Base-by-base conservation (phyloP, 1,140 invertebrate species). In the Pteromalus puparum region DNA sequence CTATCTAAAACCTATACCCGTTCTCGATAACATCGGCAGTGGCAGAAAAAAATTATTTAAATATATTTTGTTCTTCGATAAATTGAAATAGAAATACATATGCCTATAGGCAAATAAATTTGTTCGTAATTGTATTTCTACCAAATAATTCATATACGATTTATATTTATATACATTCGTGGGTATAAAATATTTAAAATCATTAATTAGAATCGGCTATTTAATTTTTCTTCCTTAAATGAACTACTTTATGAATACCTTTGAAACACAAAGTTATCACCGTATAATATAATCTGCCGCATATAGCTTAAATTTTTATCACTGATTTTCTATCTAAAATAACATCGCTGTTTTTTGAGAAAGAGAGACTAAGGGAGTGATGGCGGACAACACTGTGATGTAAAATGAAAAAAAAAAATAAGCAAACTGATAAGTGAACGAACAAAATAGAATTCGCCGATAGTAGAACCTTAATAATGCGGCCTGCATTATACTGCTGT, bases 281-380 rank as follows among this genome's bases (percentile, higher is more conserved):
- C 53, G 18, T 61, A 61, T 21, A 61, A 61, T 61, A 61, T n/a
- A 61, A n/a, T 61, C 18, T 21, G 53, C 53, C 18, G 7, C 9
- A 42, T n/a, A 61, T n/a, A 61, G 53, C 53, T 61, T 61, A n/a
- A 7, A 61, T 61, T n/a, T n/a, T n/a, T 61, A n/a, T 61, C 18
- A 21, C 18, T 21, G 7, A 21, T 42, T 61, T 61, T 61, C 18
- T 61, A 61, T 61, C 18, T 21, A 61, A 61, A 61, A 61, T 61
- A 61, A 61, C 6, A 13, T 38, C 5, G 24, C 48, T 65, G 53
- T 67, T 42, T 75, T 84, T 79, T 61, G 48, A 83, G 67, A 83
- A 84, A 84, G 76, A 79, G 82, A 84, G 82, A 79, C 76, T 84
- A 46, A 7, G 6, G 73, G 67, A 84, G 38, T 80, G 68, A 81